Conservation (phyloP, 1,140 invertebrate species). For the Brachionus plicatilis region DNA sequence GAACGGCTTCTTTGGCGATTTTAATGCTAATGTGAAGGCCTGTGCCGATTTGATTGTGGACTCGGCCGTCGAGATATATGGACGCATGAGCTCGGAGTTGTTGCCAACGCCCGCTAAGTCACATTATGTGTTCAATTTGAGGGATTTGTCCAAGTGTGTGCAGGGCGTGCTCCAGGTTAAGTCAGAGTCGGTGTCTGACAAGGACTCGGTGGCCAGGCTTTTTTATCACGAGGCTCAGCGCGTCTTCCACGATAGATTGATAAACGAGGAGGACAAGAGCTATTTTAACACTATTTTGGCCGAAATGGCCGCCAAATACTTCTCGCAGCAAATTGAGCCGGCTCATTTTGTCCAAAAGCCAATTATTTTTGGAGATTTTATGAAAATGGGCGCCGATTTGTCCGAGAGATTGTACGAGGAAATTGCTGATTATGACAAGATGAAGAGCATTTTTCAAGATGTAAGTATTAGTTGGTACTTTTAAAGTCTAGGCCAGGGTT, state of each 20-base stretch:
- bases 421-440: conserved; percentile 50
- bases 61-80: conserved; percentile 56
- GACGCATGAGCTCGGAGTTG: conserved; percentile 54
- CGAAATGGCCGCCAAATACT: conserved; percentile 55
- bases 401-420: conserved; percentile 54
- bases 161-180: conserved; percentile 54
- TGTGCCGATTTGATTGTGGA: conserved; percentile 52
- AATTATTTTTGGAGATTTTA: conserved; percentile 56
- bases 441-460: conserved; percentile 50
- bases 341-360: conserved; percentile 51
- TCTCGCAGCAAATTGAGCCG: conserved; percentile 50
- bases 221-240: conserved; percentile 56
- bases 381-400: conserved; percentile 51
- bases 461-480: conserved; percentile 44
- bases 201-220: conserved; percentile 47
- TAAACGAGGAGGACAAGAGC: conserved; percentile 55
- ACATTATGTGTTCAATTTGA: conserved; percentile 57
- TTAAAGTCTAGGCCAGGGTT: too few species aligned
- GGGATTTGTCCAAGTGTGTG: conserved; percentile 57
- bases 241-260: conserved; percentile 56
- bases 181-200: conserved; percentile 16
- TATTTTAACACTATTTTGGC: conserved; percentile 54
- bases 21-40: conserved; percentile 57
- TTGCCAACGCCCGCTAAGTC: conserved; percentile 57
- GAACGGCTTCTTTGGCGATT: conserved; percentile 65